Evolutionary conservation across 2,797 vertebrate genomes (phyloP).

Genomic region (Anguilla obscura): DNA sequence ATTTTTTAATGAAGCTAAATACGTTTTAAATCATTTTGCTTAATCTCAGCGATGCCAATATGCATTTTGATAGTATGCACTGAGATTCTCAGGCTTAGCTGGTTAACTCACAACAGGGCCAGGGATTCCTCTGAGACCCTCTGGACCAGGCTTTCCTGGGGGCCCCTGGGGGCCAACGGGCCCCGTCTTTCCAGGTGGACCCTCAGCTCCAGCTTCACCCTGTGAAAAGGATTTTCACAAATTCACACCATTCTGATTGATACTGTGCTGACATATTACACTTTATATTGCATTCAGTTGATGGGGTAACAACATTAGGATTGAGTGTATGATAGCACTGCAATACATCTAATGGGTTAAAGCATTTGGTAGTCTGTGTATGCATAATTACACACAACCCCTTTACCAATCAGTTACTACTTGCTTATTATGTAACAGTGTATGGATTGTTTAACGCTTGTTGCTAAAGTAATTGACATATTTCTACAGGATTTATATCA

Average conservation of each 20-base stretch:
- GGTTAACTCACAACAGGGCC: conserved; percentile 87
- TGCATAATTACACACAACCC: not conserved
- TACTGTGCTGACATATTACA: not conserved
- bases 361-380: not conserved
- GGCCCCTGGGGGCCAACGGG: conserved; percentile 96
- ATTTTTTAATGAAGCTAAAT: not conserved
- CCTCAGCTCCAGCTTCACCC: conserved; percentile 91
- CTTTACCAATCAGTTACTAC: not conserved
- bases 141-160: conserved; percentile 92
- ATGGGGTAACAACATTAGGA: not conserved
- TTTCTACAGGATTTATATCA: not conserved
- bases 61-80: not conserved
- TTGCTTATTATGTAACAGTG: not conserved
- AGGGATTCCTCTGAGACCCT: conserved; percentile 94
- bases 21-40: not conserved
- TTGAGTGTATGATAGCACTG: not conserved
- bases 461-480: not conserved
- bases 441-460: not conserved
- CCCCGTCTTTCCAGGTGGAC: conserved; percentile 93
- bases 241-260: not conserved
- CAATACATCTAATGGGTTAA: not conserved
- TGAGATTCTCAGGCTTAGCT: not conserved
- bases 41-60: not conserved
- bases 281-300: not conserved
- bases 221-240: conserved; percentile 50